Base-by-base conservation (phyloP, 2,888 invertebrate species). In the Hirtodrosophila trivittata region DNA sequence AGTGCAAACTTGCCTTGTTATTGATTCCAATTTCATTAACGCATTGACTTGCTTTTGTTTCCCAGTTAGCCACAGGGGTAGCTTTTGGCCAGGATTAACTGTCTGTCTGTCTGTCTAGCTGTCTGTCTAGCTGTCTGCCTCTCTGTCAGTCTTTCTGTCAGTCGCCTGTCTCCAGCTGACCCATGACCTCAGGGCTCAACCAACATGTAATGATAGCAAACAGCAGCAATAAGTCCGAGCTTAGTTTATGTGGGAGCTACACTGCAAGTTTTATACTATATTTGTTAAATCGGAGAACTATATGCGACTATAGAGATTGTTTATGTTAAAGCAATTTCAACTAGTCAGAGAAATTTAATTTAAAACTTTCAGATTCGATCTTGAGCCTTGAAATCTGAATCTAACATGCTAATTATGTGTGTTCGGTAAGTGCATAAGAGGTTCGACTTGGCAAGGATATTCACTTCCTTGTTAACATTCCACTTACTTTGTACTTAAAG, bases 1-100 rank as follows among this genome's bases (percentile, higher is more conserved):
- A 21, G 2, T 30, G n/a, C 9, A 13, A 38, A 4, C 35, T 12
- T 1, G 13, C 7, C 38, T 51, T 73, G 51, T 58, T 63, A 80
- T 73, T 83, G 86, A 86, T 81, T 84, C 77, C 71, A 77, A 81
- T 86, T 86, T 86, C 77, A 85, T 86, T 87, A 86, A 71, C 69
- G 82, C 87, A 77, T 69, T 54, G 62, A 49, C 54, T 57, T 55
- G 35, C 59, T 47, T 50, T 38, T 56, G 39, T 14, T 21, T 10
- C 9, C 7, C 41, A 28, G n/a, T 26, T 7, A 33, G n/a, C n/a
- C 16, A 13, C 3, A 14, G 12, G 1, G n/a, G 7, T 25, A 6
- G 35, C 12, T 13, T 35, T n/a, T 12, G 9, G n/a, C 9, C 6
- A n/a, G 42, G 47, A 50, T 30, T 35, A 54, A 32, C 52, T 62